Conservation (phyloP, 2,888 invertebrate genomes). For the Leptinotarsa haldemani region DNA sequence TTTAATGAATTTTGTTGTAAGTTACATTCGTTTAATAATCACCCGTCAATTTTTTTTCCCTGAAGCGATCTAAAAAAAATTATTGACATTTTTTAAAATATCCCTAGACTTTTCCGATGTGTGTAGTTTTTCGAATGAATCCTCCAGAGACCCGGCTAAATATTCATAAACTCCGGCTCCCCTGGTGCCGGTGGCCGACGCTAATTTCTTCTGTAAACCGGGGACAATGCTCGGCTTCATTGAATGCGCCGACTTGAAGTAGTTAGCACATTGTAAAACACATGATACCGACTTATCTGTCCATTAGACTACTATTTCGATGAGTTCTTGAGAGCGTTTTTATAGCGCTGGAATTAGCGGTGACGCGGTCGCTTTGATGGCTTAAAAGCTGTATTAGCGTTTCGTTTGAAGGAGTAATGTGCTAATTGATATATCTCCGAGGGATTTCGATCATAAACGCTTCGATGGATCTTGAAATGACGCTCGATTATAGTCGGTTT, state of each 20-base stretch:
- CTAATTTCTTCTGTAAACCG: slow-evolving; percentile 35
- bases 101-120: no score
- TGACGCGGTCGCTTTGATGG: slow-evolving; percentile 50
- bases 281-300: slow-evolving; percentile 63
- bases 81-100: no score
- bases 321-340: slow-evolving; percentile 39
- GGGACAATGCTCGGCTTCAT: slow-evolving; percentile 35
- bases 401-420: slow-evolving; percentile 60
- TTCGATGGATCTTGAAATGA: not conserved
- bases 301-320: slow-evolving; percentile 61
- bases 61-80: no score
- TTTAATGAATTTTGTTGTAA: no score
- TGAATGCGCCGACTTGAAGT: slow-evolving; percentile 53
- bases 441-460: slow-evolving; percentile 39
- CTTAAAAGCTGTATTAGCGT: slow-evolving; percentile 64
- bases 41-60: no score
- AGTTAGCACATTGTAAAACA: slow-evolving; percentile 64
- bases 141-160: no score
- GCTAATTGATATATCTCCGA: slow-evolving; percentile 56
- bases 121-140: no score
- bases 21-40: no score
- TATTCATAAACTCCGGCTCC: no score
- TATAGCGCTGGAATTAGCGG: slow-evolving; percentile 55
- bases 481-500: not conserved
- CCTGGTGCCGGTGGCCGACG: slow-evolving; percentile 11